Evolutionary conservation across 2,888 invertebrate genomes (phyloP), one percentile per base, ranked within the genome.

Genomic region (Panopea generosa): DNA sequence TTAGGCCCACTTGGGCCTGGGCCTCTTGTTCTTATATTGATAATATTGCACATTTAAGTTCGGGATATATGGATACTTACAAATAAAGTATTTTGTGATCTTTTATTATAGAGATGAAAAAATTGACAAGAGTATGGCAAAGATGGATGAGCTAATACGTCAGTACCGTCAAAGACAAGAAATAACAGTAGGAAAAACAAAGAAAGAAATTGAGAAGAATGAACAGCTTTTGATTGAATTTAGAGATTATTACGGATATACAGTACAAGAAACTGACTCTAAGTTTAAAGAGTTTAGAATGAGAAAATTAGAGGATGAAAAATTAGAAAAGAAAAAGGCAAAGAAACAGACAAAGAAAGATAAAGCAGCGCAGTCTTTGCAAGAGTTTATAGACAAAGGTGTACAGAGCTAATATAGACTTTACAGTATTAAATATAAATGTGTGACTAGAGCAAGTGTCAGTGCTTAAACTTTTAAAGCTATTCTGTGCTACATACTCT

Each of bases 231-330:
- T 63, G 9, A 60, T 53, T 27, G 75, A 76, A 45, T 76, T 75
- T 24, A 57, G 49, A 24, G 73, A 76, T n/a, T 27, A 61, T 16
- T 79, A 61, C 68, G 79, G 79, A 18, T 75, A 61, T 50, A 60
- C 9, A 38, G 72, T 65, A 2, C 18, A n/a, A 2, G 20, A 45
- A 40, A 53, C 33, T n/a, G 27, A 59, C n/a, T 22, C 6, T 22
- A 63, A 57, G 26, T 79, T 68, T 52, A 63, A 40, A 47, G 45
- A 56, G 18, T 79, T 75, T 45, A 47, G 47, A 50, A 9, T 16
- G 18, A 24, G 27, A 18, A 63, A 27, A 40, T 20, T 26, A 4
- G 63, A 59, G 7, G 74, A 68, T 57, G 27, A 7, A 2, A 59
- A 33, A 22, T 27, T 26, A n/a, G 16, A 18, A 14, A 67, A 55